These are phyloP conservation scores for Augochlorella aurata DNA, from an alignment of 2,888 invertebrate genomes.

Conservation along the genomic window DNA sequence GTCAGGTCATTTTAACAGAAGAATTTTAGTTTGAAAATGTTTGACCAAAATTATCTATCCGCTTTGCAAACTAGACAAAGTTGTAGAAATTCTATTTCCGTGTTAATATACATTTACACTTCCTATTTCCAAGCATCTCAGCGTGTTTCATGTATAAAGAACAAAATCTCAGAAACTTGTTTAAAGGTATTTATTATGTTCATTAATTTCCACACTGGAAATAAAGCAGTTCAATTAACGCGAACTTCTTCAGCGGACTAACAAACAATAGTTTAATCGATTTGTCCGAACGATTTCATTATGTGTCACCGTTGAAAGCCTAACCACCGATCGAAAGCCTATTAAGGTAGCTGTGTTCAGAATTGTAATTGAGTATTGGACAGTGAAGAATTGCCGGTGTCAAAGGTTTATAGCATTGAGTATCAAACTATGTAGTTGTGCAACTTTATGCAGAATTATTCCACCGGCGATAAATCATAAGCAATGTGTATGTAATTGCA, in stretches of 20 bases:
- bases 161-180: neutral
- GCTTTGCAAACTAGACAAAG: neutral
- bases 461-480: neutral
- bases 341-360: constrained; percentile 32
- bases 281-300: constrained; percentile 12
- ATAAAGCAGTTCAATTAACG: neutral
- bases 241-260: neutral
- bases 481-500: neutral
- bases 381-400: constrained; percentile 48
- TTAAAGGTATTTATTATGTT: neutral
- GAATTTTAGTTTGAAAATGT: no score
- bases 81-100: neutral
- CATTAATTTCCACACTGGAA: neutral
- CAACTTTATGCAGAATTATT: constrained; percentile 1
- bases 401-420: constrained; percentile 23
- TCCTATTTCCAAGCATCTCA: neutral
- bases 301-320: constrained; percentile 9
- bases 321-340: constrained; percentile 33
- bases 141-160: neutral
- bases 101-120: neutral
- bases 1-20: no score
- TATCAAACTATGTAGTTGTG: constrained; percentile 24
- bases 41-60: neutral
- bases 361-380: constrained; percentile 46
- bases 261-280: neutral